Conservation (phyloP, 2,888 invertebrate genomes). For the Peribatodes rhomboidaria region DNA sequence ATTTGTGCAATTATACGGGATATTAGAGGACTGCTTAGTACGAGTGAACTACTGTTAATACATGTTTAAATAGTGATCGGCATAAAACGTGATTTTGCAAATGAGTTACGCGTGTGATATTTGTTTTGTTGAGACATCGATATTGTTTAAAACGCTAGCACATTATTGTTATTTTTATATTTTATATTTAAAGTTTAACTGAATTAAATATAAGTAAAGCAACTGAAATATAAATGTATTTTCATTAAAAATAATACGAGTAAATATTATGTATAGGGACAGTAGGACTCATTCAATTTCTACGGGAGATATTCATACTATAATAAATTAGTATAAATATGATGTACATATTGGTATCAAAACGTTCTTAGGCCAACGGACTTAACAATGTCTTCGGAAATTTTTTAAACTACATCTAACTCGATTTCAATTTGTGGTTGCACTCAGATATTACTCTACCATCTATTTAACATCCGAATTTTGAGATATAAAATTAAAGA, state of each 20-base stretch:
- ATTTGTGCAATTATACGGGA: constrained; percentile 35
- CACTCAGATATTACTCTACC: too few species aligned
- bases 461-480: too few species aligned
- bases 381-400: too few species aligned
- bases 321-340: too few species aligned
- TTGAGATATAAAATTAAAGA: too few species aligned
- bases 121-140: constrained; percentile 21
- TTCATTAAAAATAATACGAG: not conserved
- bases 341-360: too few species aligned
- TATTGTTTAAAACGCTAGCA: constrained; percentile 35
- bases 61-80: not conserved
- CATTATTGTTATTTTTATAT: constrained; percentile 39
- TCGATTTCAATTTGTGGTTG: too few species aligned
- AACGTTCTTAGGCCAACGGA: too few species aligned
- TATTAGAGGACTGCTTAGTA: constrained; percentile 19
- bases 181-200: constrained; percentile 33
- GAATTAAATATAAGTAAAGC: constrained; percentile 32
- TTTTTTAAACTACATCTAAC: too few species aligned
- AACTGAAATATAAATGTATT: constrained; percentile 2
- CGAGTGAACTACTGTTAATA: constrained; percentile 5
- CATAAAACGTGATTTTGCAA: constrained; percentile 9
- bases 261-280: too few species aligned
- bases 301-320: too few species aligned
- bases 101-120: constrained; percentile 26
- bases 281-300: too few species aligned